Percentiles rank a stretch among this genome's conserved stretches.
Evolutionary conservation across 2,113 vertebrate genomes (phyloP).

Genomic region (Garra rufa): DNA sequence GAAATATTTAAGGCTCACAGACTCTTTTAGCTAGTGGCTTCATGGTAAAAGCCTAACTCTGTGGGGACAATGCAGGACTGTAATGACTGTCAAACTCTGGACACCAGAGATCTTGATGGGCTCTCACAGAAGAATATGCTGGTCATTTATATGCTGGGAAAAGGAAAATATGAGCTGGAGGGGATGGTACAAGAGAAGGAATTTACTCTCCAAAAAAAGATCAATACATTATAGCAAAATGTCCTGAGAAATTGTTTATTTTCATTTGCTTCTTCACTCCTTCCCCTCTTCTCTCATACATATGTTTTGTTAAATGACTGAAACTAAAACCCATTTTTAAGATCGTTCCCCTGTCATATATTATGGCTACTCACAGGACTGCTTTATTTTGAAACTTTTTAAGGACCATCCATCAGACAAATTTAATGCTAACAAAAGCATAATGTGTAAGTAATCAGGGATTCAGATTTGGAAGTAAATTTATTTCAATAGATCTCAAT

Average conservation of each 20-base stretch:
- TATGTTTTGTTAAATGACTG: not conserved
- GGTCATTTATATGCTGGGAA: constrained; percentile 57
- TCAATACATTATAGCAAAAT: constrained; percentile 49
- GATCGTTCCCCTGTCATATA: not conserved
- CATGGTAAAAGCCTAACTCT: constrained; percentile 57
- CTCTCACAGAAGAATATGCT: constrained; percentile 50
- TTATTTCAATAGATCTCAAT: not conserved
- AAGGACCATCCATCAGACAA: constrained; percentile 30
- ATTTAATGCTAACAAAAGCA: not conserved
- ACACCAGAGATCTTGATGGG: not conserved
- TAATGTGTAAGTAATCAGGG: not conserved
- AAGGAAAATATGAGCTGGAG: constrained; percentile 21
- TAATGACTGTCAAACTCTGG: constrained; percentile 38
- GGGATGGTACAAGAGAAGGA: not conserved
- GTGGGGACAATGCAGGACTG: constrained; percentile 42
- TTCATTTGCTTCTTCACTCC: constrained; percentile 16
- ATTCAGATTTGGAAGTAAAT: not conserved
- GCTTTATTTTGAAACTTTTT: constrained; percentile 37
- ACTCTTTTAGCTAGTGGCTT: constrained; percentile 55
- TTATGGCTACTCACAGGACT: not conserved
- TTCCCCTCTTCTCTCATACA: constrained; percentile 27
- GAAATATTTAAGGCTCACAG: constrained; percentile 83
- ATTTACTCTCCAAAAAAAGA: constrained; percentile 49
- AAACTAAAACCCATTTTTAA: not conserved
- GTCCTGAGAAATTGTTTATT: constrained; percentile 49